Percentiles rank a stretch among this genome's conserved stretches.
Conservation (phyloP, 30 jellyfish, hydroid and myxozoan genomes). For the Hydractinia symbiolongicarpus region DNA sequence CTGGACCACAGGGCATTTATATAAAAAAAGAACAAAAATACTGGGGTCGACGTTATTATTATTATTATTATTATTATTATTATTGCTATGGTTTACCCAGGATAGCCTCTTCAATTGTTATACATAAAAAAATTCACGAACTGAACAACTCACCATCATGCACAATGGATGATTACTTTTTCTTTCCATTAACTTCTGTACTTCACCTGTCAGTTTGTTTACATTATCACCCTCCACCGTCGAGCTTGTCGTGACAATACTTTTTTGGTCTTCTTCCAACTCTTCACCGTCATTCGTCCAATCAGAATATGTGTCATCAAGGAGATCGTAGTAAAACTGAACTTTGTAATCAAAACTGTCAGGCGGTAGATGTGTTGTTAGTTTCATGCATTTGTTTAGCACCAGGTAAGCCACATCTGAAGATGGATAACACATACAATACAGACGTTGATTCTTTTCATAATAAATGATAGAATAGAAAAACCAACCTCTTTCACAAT, state of each 20-base stretch:
- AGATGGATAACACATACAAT: constrained; percentile 30
- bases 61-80: background rate
- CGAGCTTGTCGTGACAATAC: background rate
- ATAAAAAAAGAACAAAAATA: background rate
- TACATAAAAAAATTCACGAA: too few species aligned
- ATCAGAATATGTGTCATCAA: constrained; percentile 50
- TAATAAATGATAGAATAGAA: too few species aligned
- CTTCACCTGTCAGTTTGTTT: background rate
- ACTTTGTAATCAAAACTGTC: constrained; percentile 12
- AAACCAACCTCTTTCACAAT: too few species aligned
- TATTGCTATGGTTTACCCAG: background rate
- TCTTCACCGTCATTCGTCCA: constrained; percentile 33
- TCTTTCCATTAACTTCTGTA: constrained; percentile 31
- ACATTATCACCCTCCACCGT: background rate
- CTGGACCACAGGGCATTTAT: too few species aligned
- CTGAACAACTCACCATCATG: constrained; percentile 31
- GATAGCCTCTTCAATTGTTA: background rate
- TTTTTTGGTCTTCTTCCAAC: background rate
- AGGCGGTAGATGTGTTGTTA: constrained; percentile 1
- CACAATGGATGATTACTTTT: constrained; percentile 40
- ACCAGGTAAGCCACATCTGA: constrained; percentile 12
- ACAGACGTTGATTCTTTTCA: background rate
- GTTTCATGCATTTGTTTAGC: constrained; percentile 20
- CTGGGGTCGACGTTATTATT: background rate
- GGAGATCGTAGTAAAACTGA: constrained; percentile 32